Evolutionary conservation across 2,113 vertebrate genomes (phyloP), one percentile per base, ranked within the genome.

Genomic region (Etheostoma spectabile): DNA sequence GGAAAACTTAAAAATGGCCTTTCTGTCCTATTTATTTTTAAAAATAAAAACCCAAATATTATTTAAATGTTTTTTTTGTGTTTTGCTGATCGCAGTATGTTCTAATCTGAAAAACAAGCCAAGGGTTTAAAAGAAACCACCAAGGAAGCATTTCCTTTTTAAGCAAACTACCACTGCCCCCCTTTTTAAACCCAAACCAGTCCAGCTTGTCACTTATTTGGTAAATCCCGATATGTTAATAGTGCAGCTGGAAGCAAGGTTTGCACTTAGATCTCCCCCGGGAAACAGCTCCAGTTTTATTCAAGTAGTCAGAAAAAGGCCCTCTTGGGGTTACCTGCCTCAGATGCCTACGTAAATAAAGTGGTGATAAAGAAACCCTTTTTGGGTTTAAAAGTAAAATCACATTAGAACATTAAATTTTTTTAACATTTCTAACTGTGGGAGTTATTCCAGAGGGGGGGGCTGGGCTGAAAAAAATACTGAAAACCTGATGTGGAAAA

Each of bases 391-490:
- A 63, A 63, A 35, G 38, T 35, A n/a, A 53, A 3, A 61, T 72
- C 19, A 57, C 79, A 82, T 83, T 64, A 76, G 61, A 53, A 74
- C 72, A 42, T 88, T 74, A 52, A 78, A 86, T 80, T 65, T 80
- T 88, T 81, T n/a, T 66, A 77, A 55, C 65, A 68, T 81, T 18
- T 71, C 63, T 59, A 84, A 76, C 67, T 61, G 74, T 69, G 86
- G 78, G 45, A 74, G 61, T 55, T 66, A 59, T 49, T 73, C 18
- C 81, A 65, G 83, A 51, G 83, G 85, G 79, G 42, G 76, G 59
- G 56, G n/a, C 53, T 53, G 80, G 62, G 15, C 30, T 30, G 27
- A n/a, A n/a, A n/a, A n/a, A n/a, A n/a, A n/a, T n/a, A n/a, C n/a
- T n/a, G n/a, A n/a, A n/a, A n/a, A n/a, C n/a, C n/a, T n/a, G n/a